These are phyloP conservation scores for Oncorhynchus kisutch DNA, from an alignment of 2,113 vertebrate genomes.

Conservation along the genomic window DNA sequence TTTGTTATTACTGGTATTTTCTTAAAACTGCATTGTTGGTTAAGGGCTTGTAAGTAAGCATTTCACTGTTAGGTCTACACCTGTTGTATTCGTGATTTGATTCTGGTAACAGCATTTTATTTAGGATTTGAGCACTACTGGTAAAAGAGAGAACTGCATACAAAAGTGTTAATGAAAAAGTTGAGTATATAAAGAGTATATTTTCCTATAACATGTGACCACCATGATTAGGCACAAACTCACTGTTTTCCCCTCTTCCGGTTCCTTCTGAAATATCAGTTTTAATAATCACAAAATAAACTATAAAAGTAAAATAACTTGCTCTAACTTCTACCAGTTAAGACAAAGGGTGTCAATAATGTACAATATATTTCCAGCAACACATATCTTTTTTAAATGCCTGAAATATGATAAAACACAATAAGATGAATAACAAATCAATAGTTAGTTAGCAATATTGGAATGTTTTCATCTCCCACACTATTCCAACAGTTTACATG, in stretches of 20 bases:
- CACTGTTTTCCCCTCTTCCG: not conserved
- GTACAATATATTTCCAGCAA: slow-evolving; percentile 39
- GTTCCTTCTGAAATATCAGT: not conserved
- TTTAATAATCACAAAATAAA: not conserved
- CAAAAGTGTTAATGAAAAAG: too few relatives aligned
- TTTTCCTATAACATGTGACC: not conserved
- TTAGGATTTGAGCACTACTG: too few relatives aligned
- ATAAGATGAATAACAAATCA: not conserved
- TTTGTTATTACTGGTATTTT: too few relatives aligned
- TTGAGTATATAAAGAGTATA: too few relatives aligned
- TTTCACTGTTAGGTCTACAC: too few relatives aligned
- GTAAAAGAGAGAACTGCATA: too few relatives aligned
- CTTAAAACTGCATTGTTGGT: too few relatives aligned
- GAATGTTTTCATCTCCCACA: not conserved
- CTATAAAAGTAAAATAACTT: slow-evolving; percentile 13
- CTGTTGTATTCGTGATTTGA: too few relatives aligned
- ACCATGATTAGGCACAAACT: not conserved
- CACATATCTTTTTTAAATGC: not conserved
- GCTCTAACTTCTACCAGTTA: slow-evolving; percentile 4
- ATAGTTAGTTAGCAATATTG: not conserved
- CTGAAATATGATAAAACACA: not conserved
- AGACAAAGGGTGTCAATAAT: slow-evolving; percentile 24
- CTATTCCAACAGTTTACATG: not conserved
- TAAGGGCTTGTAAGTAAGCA: too few relatives aligned
- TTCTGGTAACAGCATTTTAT: too few relatives aligned